phyloP scores from a whole-genome alignment of 1,140 invertebrate genomes.

The Fopius arisanus region DNA sequence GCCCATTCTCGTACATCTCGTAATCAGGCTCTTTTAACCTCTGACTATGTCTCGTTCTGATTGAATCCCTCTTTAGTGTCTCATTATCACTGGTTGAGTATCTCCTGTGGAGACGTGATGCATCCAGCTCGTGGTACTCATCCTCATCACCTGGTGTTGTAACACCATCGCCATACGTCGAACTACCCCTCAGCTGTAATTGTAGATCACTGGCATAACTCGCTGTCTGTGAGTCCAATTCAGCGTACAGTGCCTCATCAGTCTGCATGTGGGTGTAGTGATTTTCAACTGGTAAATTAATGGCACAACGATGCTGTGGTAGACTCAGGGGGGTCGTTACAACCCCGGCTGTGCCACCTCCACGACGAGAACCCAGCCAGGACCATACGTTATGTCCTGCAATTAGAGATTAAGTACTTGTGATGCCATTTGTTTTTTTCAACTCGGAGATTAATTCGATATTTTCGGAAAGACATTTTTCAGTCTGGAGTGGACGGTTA shows the following conservation, averaged over 20 bases:
- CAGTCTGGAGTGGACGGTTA: too few species aligned
- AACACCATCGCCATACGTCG: conserved; percentile 50
- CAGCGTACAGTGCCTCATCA: conserved; percentile 74
- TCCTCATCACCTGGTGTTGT: conserved; percentile 58
- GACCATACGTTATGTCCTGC: conserved; percentile 70
- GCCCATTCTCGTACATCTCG: conserved; percentile 64
- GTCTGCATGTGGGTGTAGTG: conserved; percentile 78
- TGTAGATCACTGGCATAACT: conserved; percentile 63
- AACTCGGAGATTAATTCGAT: too few species aligned
- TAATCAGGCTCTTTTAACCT: conserved; percentile 64
- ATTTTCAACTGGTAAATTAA: conserved; percentile 69
- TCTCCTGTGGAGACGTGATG: conserved; percentile 60
- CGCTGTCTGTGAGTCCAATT: conserved; percentile 68
- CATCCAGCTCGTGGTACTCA: conserved; percentile 62
- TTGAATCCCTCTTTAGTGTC: conserved; percentile 53
- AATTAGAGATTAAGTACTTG: neutral
- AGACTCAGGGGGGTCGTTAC: conserved; percentile 60
- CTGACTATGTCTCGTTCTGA: conserved; percentile 59
- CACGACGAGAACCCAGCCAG: conserved; percentile 69
- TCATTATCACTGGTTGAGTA: conserved; percentile 53
- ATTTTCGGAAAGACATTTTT: too few species aligned
- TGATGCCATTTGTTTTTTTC: conserved; percentile 4
- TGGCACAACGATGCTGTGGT: conserved; percentile 58
- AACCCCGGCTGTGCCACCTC: conserved; percentile 58
- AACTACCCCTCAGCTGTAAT: conserved; percentile 58